phyloP scores from a whole-genome alignment of 2,888 invertebrate genomes.

The Oscheius myriophilus region DNA sequence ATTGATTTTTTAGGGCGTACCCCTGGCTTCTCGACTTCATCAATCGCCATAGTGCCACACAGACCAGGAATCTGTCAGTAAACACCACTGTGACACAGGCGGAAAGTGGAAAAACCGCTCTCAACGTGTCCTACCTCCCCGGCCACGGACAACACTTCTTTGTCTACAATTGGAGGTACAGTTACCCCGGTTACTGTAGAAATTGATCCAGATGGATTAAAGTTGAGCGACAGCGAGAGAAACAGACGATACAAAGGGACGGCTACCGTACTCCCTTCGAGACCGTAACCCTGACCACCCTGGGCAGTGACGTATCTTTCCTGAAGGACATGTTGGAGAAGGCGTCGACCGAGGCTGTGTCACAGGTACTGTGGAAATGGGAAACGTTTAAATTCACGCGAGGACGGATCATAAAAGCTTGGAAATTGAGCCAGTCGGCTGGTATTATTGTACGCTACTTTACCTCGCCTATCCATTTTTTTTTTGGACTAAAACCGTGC shows the following conservation, averaged over 20 bases:
- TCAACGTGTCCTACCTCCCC: slow-evolving; percentile 59
- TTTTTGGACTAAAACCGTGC: no score
- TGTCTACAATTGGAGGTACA: slow-evolving; percentile 51
- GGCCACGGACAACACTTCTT: slow-evolving; percentile 67
- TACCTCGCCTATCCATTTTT: no score
- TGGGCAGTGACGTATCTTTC: slow-evolving; percentile 56
- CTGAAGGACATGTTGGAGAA: slow-evolving; percentile 51
- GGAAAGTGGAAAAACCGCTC: slow-evolving; percentile 62
- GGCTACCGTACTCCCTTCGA: slow-evolving; percentile 65
- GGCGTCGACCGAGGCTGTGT: slow-evolving; percentile 63
- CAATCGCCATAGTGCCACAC: slow-evolving; percentile 58
- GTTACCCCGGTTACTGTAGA: neutral
- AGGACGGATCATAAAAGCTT: no score
- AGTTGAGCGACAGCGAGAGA: slow-evolving; percentile 64
- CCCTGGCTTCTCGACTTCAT: slow-evolving; percentile 68
- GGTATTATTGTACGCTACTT: no score
- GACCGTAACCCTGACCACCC: slow-evolving; percentile 68
- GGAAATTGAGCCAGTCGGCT: no score
- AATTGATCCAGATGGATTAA: slow-evolving; percentile 49
- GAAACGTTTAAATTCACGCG: slow-evolving; percentile 25
- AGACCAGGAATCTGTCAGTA: slow-evolving; percentile 57
- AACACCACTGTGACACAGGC: slow-evolving; percentile 53
- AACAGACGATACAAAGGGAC: slow-evolving; percentile 61
- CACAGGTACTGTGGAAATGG: slow-evolving; percentile 38
- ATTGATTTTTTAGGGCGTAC: slow-evolving; percentile 58